Conservation (phyloP, 2,113 vertebrate species). For the Labrus mixtus region DNA sequence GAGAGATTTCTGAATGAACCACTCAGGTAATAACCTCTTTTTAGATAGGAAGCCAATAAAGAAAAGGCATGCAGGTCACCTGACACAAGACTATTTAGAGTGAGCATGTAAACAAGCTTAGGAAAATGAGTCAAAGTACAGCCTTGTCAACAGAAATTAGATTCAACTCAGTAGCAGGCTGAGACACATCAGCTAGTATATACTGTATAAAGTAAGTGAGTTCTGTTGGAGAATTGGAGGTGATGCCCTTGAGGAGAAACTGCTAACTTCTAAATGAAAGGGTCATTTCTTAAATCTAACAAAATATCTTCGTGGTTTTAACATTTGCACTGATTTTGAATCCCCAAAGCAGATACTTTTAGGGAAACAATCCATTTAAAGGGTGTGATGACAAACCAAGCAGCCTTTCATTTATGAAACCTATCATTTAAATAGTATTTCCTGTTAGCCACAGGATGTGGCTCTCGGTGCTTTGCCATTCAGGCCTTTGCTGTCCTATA, state of each 20-base stretch:
- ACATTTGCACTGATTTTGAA: constrained; percentile 31
- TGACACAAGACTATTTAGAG: constrained; percentile 28
- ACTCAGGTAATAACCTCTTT: constrained; percentile 52
- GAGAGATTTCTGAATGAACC: constrained; percentile 68
- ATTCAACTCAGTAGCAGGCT: constrained; percentile 30
- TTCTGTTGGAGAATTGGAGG: background rate
- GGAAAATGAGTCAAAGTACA: constrained; percentile 46
- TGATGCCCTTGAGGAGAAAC: background rate
- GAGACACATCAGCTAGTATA: constrained; percentile 40
- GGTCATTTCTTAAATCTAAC: background rate
- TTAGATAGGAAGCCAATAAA: constrained; percentile 41
- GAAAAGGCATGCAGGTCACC: constrained; percentile 36
- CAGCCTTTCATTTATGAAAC: constrained; percentile 69
- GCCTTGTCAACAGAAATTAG: constrained; percentile 27
- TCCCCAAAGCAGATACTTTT: constrained; percentile 29
- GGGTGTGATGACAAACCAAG: constrained; percentile 57
- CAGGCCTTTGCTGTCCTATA: constrained; percentile 46
- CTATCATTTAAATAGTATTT: constrained; percentile 78
- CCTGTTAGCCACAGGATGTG: constrained; percentile 77
- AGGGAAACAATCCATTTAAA: constrained; percentile 57
- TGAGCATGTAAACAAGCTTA: constrained; percentile 46
- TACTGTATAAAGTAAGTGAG: constrained; percentile 12
- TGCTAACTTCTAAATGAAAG: background rate
- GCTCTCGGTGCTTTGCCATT: constrained; percentile 50
- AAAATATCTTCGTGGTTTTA: background rate